Evolutionary conservation across 92 coral and sea anemone species (phyloP).

Genomic region (Anthopleura xanthogrammica): DNA sequence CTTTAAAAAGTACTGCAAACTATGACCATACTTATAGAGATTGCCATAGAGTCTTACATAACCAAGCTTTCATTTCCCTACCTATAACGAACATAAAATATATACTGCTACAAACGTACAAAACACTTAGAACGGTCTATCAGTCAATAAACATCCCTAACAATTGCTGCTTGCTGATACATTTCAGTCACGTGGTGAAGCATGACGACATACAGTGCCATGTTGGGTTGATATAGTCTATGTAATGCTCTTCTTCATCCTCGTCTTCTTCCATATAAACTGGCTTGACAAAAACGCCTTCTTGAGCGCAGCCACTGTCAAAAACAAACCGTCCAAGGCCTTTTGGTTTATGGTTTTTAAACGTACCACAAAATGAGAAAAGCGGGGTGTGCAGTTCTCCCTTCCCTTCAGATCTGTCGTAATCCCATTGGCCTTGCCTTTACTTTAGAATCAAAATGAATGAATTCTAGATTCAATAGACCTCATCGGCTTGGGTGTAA

Average conservation of each 20-base stretch:
- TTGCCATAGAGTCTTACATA: too few species aligned
- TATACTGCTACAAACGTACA: too few species aligned
- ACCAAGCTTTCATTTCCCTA: too few species aligned
- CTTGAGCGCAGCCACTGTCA: slow-evolving; percentile 66
- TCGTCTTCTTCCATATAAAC: not conserved
- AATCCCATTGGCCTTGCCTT: slow-evolving; percentile 72
- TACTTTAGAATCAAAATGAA: too few species aligned
- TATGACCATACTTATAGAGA: too few species aligned
- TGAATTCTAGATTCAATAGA: too few species aligned
- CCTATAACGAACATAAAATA: too few species aligned
- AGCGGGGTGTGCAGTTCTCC: slow-evolving; percentile 44
- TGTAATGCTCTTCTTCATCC: not conserved
- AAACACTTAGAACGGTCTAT: too few species aligned
- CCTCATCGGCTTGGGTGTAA: too few species aligned
- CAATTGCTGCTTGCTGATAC: not conserved
- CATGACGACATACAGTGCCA: not conserved
- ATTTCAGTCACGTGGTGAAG: not conserved
- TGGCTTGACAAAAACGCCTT: slow-evolving; percentile 55
- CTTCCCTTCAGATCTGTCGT: slow-evolving; percentile 67
- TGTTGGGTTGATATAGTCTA: not conserved
- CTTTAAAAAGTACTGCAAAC: too few species aligned
- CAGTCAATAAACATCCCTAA: not conserved
- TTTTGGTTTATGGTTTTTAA: slow-evolving; percentile 59
- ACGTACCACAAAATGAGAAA: slow-evolving; percentile 55
- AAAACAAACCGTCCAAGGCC: slow-evolving; percentile 71